Percentiles rank a stretch among this genome's conserved stretches.
phyloP scores from a whole-genome alignment of 2,113 vertebrate genomes.

The Pedionomus torquatus region DNA sequence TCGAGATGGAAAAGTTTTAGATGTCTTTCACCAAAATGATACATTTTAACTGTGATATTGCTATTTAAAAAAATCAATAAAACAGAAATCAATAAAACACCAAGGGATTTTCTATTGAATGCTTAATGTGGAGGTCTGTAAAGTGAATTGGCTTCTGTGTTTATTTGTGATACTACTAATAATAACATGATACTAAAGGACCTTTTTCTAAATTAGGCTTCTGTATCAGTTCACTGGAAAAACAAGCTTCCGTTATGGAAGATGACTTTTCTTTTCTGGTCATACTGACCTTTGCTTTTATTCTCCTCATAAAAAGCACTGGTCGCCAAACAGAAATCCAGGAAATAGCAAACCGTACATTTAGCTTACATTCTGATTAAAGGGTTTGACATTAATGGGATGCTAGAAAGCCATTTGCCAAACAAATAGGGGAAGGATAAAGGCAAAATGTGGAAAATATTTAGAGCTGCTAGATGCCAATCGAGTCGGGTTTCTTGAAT shows the following conservation, averaged over 20 bases:
- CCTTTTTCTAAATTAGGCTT: conserved; percentile 52
- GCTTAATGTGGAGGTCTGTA: conserved; percentile 50
- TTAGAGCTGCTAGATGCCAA: conserved; percentile 51
- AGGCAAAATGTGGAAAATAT: conserved; percentile 57
- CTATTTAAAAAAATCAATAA: conserved; percentile 64
- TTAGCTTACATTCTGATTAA: conserved; percentile 47
- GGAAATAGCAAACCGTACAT: conserved; percentile 50
- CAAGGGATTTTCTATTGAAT: conserved; percentile 62
- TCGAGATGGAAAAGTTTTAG: conserved; percentile 37
- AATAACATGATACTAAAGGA: conserved; percentile 56
- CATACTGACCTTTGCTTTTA: conserved; percentile 59
- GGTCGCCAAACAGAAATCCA: conserved; percentile 40
- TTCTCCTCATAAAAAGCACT: conserved; percentile 52
- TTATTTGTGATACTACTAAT: conserved; percentile 69
- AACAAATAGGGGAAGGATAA: conserved; percentile 6
- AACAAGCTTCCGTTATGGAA: conserved; percentile 37
- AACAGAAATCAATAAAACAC: conserved; percentile 57
- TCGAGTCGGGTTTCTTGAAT: conserved; percentile 62
- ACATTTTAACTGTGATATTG: conserved; percentile 46
- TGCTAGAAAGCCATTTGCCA: conserved; percentile 43
- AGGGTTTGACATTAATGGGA: conserved; percentile 36
- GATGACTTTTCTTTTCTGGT: conserved; percentile 57
- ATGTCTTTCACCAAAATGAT: conserved; percentile 23
- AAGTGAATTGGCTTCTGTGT: conserved; percentile 67
- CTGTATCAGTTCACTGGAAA: conserved; percentile 55